These are phyloP conservation scores for Aspidiotus rigidus DNA, from an alignment of 2,888 invertebrate species.

Conservation along the genomic window DNA sequence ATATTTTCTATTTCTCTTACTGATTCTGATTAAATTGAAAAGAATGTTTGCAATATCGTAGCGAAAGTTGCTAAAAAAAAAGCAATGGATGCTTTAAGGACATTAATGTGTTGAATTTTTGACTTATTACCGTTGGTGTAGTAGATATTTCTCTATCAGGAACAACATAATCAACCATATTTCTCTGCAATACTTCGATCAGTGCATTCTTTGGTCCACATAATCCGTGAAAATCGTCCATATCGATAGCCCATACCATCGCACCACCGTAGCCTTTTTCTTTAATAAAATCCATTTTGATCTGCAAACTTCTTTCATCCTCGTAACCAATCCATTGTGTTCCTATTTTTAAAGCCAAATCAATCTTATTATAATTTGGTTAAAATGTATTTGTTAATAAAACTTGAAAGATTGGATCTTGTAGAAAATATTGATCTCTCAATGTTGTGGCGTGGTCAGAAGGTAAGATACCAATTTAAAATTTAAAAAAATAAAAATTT, in stretches of 20 bases:
- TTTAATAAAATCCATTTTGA: slow-evolving; percentile 84
- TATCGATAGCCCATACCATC: slow-evolving; percentile 87
- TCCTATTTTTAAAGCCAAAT: slow-evolving; percentile 41
- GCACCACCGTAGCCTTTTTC: slow-evolving; percentile 73
- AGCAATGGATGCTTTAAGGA: not conserved
- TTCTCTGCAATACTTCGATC: slow-evolving; percentile 60
- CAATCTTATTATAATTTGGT: not conserved
- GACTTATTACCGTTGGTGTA: slow-evolving; percentile 39
- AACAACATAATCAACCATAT: slow-evolving; percentile 54
- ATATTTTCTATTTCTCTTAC: no score
- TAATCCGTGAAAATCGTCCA: slow-evolving; percentile 79
- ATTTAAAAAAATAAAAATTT: no score
- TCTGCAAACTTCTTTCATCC: slow-evolving; percentile 66
- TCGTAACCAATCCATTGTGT: slow-evolving; percentile 90
- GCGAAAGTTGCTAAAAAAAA: no score
- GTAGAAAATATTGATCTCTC: no score
- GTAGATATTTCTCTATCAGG: slow-evolving; percentile 41
- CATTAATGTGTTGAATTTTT: no score
- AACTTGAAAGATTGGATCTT: no score
- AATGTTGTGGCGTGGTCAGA: no score
- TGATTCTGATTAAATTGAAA: not conserved
- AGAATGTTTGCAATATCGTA: not conserved
- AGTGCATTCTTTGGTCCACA: slow-evolving; percentile 70
- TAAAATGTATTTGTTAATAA: no score
- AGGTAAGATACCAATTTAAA: no score